These are phyloP conservation scores for Eurystomus gularis DNA, from an alignment of 2,113 vertebrate species.

Conservation along the genomic window DNA sequence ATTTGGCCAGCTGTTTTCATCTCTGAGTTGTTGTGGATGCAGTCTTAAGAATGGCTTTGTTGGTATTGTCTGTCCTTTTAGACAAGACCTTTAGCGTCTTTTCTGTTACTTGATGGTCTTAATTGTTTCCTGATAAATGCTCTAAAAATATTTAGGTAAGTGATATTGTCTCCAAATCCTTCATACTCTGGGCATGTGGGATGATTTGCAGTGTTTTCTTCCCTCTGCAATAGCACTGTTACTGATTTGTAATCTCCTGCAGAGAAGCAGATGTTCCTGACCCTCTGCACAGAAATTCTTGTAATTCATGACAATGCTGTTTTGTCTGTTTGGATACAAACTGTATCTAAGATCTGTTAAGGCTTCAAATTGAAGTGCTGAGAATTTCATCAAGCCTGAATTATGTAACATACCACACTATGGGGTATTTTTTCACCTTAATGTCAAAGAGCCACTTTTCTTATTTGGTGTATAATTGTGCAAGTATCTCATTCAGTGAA, in stretches of 20 bases:
- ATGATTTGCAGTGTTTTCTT: neutral
- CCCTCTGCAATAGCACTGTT: neutral
- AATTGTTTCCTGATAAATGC: neutral
- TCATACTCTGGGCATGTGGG: neutral
- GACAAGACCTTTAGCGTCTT: neutral
- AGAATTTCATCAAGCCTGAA: neutral
- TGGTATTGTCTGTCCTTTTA: neutral
- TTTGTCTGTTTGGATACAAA: neutral
- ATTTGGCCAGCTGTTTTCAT: neutral
- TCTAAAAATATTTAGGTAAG: neutral
- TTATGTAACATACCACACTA: neutral
- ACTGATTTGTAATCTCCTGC: neutral
- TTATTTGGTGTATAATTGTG: neutral
- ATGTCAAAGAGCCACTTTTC: neutral
- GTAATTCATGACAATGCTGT: neutral
- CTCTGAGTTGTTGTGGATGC: neutral
- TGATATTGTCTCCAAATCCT: neutral
- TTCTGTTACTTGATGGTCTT: neutral
- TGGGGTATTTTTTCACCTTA: neutral
- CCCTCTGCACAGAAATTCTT: neutral
- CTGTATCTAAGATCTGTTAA: neutral
- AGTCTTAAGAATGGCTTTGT: neutral
- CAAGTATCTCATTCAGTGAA: neutral
- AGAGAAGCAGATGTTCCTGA: slow-evolving; percentile 18
- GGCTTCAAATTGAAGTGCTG: neutral